These are phyloP conservation scores for Nomada flava DNA, from an alignment of 2,888 invertebrate genomes.

Conservation along the genomic window DNA sequence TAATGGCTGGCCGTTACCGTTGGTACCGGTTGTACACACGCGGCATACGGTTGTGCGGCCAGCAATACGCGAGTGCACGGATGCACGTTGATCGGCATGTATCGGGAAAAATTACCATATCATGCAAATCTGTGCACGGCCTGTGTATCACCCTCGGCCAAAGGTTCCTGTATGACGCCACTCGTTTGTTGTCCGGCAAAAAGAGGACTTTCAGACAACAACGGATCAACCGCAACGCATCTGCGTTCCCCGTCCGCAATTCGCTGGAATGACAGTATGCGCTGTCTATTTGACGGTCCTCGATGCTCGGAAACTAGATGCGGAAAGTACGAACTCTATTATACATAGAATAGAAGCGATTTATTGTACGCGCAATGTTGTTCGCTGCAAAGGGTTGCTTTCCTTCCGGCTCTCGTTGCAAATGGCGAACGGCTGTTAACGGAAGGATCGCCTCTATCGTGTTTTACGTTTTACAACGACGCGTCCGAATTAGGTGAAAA, in stretches of 20 bases:
- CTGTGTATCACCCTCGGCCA: conserved; percentile 52
- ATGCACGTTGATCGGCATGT: conserved; percentile 28
- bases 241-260: conserved; percentile 42
- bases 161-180: conserved; percentile 33
- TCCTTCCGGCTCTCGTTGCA: no score
- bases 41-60: background rate
- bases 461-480: no score
- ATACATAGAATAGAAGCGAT: conserved; percentile 18
- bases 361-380: conserved; percentile 8
- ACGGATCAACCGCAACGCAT: conserved; percentile 41
- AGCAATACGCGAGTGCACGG: conserved; percentile 1
- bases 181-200: conserved; percentile 22
- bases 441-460: background rate
- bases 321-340: conserved; percentile 41
- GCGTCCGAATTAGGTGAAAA: no score
- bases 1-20: conserved; percentile 47
- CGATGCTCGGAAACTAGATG: conserved; percentile 47
- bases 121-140: conserved; percentile 69
- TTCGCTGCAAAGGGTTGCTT: background rate
- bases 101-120: conserved; percentile 76
- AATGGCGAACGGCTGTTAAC: background rate
- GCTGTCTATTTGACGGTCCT: conserved; percentile 28
- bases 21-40: background rate
- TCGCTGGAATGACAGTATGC: conserved; percentile 34
- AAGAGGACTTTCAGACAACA: conserved; percentile 32